Base-by-base conservation (phyloP, 2,888 invertebrate genomes). In the Archips crataeganus region DNA sequence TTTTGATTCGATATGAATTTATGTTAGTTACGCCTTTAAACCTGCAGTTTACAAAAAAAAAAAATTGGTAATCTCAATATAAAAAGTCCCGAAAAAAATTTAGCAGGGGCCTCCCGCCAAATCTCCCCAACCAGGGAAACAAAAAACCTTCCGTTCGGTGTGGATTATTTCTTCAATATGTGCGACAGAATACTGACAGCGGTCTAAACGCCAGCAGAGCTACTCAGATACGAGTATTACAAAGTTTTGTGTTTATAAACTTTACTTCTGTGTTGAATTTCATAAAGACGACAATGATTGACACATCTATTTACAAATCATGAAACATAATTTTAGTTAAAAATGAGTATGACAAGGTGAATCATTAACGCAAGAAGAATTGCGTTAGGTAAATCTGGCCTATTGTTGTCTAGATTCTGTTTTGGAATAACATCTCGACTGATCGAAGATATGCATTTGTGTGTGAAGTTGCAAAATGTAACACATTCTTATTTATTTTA, bases 361-460 rank as follows among this genome's bases (percentile, higher is more conserved):
- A 32, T 32, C 57, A 32, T 9, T 32, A 32, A 11, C 4, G 57
- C 32, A 32, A 57, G 57, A 32, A 57, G 57, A 57, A 11, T 57
- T 57, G 57, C 32, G 32, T 57, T 57, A 57, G 32, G 32, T 57
- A 57, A 32, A 57, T 57, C 57, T 11, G 6, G 49, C n/a, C 57
- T 57, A 57, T 57, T 57, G 57, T 57, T 57, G 57, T 57, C 57
- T 57, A 10, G 3, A 4, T 10, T 3, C 10, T 57, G 32, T 23
- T 23, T 57, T 57, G 3, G 57, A 57, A 32, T 32, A 57, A 8
- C 15, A 54, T 5, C 23, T 23, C 32, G 32, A 32, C 57, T 32
- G 57, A 57, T 57, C 57, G 32, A 57, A 32, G 57, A 57, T 57
- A 57, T 57, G 32, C 57, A 32, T 57, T 57, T 57, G 57, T 32